Base-by-base conservation (phyloP, 2,888 invertebrate genomes). In the Petrophora chlorosata region DNA sequence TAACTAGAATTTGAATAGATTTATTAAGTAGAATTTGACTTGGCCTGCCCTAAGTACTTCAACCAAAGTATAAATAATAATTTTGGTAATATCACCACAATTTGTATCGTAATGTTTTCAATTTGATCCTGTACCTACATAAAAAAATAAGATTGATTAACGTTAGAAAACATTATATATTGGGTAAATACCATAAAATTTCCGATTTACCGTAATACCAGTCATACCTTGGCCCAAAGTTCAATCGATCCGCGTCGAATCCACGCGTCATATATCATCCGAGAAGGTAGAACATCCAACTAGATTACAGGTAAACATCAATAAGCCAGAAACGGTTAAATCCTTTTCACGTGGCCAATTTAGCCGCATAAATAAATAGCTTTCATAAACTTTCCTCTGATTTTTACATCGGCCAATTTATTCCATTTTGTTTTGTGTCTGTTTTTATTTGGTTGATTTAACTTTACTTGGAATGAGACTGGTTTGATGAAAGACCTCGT, bases 291-390 rank as follows among this genome's bases (percentile, higher is more conserved):
- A 36, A 44, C 39, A 43, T 10, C 43, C 23, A 39, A 51, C 30
- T 44, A 46, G 51, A 51, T 59, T 53, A 53, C 33, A 52, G 36
- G 38, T 53, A 53, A 55, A 55, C 47, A 53, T 22, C 48, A 23
- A 41, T 51, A 32, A 48, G 25, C 32, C 40, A 46, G 40, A 35
- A 44, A 28, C 30, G 42, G 47, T 42, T 44, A 47, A 47, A 52
- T 41, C 52, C 40, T 44, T 47, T 51, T 48, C 40, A 45, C 28
- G 47, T 48, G 29, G 41, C 32, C 47, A 38, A 56, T 53, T 51
- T 49, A 14, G 34, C 16, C 26, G 43, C 29, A 15, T 51, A 53
- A 53, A 56, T 51, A 56, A 56, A 53, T 40, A 44, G 48, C 48
- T 39, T 51, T 44, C 41, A 46, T 33, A 32, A 26, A 41, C 19